phyloP scores from a whole-genome alignment of 2,888 invertebrate genomes.

The Kuschelorhynchus macadamiae region DNA sequence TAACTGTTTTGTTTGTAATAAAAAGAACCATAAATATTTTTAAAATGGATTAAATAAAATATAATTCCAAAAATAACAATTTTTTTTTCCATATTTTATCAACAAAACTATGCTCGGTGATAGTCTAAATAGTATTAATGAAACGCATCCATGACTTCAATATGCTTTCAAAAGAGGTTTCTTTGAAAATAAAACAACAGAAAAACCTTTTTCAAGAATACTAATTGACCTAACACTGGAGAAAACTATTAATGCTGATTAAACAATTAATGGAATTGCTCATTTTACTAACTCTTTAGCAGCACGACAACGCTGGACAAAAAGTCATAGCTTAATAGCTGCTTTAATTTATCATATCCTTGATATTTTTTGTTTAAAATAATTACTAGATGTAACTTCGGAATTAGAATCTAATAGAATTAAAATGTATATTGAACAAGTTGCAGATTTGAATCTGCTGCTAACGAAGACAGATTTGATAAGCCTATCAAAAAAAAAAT shows the following conservation, averaged over 20 bases:
- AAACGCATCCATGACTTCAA: constrained; percentile 36
- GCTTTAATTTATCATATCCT: constrained; percentile 50
- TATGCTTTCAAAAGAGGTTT: constrained; percentile 11
- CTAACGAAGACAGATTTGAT: not conserved
- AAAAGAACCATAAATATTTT: too few species aligned
- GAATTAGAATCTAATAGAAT: constrained; percentile 43
- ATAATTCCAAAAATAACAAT: too few species aligned
- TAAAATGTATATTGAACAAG: constrained; percentile 16
- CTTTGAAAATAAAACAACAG: constrained; percentile 49
- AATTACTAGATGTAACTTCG: constrained; percentile 48
- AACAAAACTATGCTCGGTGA: constrained; percentile 46
- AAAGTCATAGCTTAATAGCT: constrained; percentile 50
- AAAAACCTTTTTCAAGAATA: constrained; percentile 45
- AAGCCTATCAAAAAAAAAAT: not conserved
- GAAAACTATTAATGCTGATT: constrained; percentile 58
- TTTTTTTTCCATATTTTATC: constrained; percentile 22
- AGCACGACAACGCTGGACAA: constrained; percentile 57
- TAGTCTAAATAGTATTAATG: constrained; percentile 38
- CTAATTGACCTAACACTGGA: constrained; percentile 53
- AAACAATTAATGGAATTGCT: constrained; percentile 38
- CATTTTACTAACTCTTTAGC: constrained; percentile 34
- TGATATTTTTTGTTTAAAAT: constrained; percentile 44
- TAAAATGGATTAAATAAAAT: too few species aligned
- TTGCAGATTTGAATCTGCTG: constrained; percentile 28
- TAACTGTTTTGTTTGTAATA: too few species aligned